Evolutionary conservation across 2,113 vertebrate genomes (phyloP).

Genomic region (Tupaia chinensis): DNA sequence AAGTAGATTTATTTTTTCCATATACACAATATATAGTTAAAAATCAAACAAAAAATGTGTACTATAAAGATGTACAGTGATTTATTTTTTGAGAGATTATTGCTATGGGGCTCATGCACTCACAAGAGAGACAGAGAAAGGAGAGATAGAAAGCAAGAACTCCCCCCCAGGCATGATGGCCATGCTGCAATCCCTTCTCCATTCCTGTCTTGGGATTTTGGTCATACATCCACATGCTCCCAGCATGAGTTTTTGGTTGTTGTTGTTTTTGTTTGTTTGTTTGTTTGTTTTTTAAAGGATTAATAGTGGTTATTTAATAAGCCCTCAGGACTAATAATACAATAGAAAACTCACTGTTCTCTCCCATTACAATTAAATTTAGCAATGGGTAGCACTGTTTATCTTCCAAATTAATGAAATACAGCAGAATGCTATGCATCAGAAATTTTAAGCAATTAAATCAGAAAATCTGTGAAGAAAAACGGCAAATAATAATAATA

Average conservation of each 20-base stretch:
- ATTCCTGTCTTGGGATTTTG: too few species aligned
- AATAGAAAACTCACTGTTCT: conserved; percentile 2
- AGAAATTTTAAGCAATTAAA: background rate
- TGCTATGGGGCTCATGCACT: too few species aligned
- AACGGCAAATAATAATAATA: background rate
- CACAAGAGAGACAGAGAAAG: too few species aligned
- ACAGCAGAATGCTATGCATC: background rate
- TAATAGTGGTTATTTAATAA: conserved; percentile 35
- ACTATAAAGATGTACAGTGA: too few species aligned
- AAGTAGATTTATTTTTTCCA: background rate
- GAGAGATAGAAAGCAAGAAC: too few species aligned
- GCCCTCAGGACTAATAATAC: background rate
- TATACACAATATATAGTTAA: background rate
- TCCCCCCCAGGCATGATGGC: too few species aligned
- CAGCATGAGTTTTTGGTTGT: too few species aligned
- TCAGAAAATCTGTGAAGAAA: background rate
- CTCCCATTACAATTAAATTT: conserved; percentile 48
- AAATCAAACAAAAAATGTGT: background rate
- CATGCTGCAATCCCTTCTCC: too few species aligned
- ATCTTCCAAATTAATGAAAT: conserved; percentile 26
- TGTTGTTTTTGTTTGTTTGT: too few species aligned
- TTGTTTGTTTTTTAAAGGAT: background rate
- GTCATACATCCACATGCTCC: too few species aligned
- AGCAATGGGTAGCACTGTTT: background rate
- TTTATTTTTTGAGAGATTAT: too few species aligned